Evolutionary conservation across 2,888 invertebrate species (phyloP), one percentile per base, ranked within the genome.

Genomic region (Horisme vitalbata): DNA sequence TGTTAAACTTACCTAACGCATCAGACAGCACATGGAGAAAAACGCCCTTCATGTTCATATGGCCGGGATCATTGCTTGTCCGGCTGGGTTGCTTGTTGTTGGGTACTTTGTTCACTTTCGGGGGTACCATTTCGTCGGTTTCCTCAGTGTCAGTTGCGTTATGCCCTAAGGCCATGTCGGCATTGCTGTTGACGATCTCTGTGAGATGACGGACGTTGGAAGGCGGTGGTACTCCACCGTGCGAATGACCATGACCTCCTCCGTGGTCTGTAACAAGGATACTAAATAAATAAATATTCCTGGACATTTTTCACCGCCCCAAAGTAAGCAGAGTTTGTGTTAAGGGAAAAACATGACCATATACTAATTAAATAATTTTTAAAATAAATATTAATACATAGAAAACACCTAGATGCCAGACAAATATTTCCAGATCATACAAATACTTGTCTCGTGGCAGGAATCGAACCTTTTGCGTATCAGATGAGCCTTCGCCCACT

Each of bases 11-110:
- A 83, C 99, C 99, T 33, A 99, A 89, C 11, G 99, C 99, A 88
- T 99, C 99, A 33, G 99, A 98, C 23, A 99, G 84, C 3, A 99
- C 95, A 78, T 99, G 99, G 41, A 99, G 91, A 80, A 99, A 99
- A n/a, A 99, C 99, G n/a, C 99, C 99, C 41, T 97, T 94, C 98
- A 99, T 99, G 77, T 99, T 99, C 95, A 99, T 95, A 76, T 98
- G 96, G 2, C 94, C 93, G 0, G 95, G 92, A 71, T 93, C 91
- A 9, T 62, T 64, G 0, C 80, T 44, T 1, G 71, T 52, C 31
- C 65, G 63, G 41, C 71, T 68, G 0, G 81, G 73, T 49, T 85
- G 80, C 34, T 79, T 80, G 52, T 69, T 75, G 50, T 75, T 78
- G 3, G 81, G 69, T 13, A 66, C 41, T 50, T 80, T 79, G 36